Evolutionary conservation across 2,113 vertebrate species (phyloP).

Genomic region (Prochilodus magdalenae): DNA sequence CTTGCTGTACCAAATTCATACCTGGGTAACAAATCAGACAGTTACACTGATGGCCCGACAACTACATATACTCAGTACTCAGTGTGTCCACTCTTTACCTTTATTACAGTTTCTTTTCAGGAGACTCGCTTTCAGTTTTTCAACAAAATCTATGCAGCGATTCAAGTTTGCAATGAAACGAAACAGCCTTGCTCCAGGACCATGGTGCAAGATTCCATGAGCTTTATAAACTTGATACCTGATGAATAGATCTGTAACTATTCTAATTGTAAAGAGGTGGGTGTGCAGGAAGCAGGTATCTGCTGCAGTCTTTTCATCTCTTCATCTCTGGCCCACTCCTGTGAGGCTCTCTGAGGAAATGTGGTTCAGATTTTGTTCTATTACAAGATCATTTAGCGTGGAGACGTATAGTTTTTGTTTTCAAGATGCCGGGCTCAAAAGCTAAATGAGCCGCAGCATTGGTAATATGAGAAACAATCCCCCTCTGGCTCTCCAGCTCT

Average conservation of each 20-base stretch:
- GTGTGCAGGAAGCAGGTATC: neutral
- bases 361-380: constrained; percentile 75
- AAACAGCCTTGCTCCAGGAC: no score
- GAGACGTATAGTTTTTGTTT: constrained; percentile 70
- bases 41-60: no score
- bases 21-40: no score
- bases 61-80: no score
- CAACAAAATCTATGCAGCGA: no score
- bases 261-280: neutral
- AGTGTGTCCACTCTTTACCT: no score
- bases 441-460: constrained; percentile 74
- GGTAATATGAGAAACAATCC: constrained; percentile 75
- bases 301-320: neutral
- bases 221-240: no score
- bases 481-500: constrained; percentile 52
- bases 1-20: no score
- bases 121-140: no score
- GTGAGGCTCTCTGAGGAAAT: constrained; percentile 51
- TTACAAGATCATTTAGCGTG: constrained; percentile 74
- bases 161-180: no score
- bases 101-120: no score
- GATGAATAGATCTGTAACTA: neutral
- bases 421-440: constrained; percentile 65
- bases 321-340: neutral
- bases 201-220: no score